Base-by-base conservation (phyloP, 2,888 invertebrate species). In the Autographa gamma region DNA sequence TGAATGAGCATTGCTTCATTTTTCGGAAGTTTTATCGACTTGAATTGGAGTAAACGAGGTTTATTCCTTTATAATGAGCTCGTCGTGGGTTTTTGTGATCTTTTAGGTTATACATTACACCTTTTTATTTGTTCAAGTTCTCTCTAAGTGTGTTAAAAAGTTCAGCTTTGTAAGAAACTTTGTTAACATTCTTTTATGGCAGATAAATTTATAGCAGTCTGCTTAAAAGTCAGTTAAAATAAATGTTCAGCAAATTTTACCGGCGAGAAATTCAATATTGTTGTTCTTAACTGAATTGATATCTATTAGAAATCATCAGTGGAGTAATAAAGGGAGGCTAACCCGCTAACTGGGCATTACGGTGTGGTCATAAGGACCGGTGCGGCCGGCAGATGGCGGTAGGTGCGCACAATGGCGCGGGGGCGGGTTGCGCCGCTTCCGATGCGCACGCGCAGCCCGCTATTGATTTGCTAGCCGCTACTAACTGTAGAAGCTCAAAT, bases 261-360 rank as follows among this genome's bases (percentile, higher is more conserved):
- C 65, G 66, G 43, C 64, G 70, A 69, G 78, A 80, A 77, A 79
- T 76, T 73, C 77, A 81, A 80, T 83, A 81, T 71, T 79, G 79
- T 64, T 78, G 71, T 81, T 82, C 78, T 82, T 78, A 83, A 79
- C 75, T 65, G 77, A 86, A 86, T 82, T 79, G 83, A 80, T 90
- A 91, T 91, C 91, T 88, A 86, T 89, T 88, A 88, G 87, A 87
- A 89, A 89, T 89, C 84, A 90, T 89, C 90, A 86, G 84, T 77
- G 81, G 77, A 75, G 86, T 85, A 86, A 86, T 87, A 86, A 86
- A 88, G 81, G 86, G 81, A 83, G 74, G 79, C 80, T 78, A 82
- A 81, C 79, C 77, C 73, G 79, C 80, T 78, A 82, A 81, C 79
- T 78, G 86, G 81, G 84, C 86, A 89, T 88, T 91, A 90, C 86